Base-by-base conservation (phyloP, 2,888 invertebrate species). In the Morpho helenor region DNA sequence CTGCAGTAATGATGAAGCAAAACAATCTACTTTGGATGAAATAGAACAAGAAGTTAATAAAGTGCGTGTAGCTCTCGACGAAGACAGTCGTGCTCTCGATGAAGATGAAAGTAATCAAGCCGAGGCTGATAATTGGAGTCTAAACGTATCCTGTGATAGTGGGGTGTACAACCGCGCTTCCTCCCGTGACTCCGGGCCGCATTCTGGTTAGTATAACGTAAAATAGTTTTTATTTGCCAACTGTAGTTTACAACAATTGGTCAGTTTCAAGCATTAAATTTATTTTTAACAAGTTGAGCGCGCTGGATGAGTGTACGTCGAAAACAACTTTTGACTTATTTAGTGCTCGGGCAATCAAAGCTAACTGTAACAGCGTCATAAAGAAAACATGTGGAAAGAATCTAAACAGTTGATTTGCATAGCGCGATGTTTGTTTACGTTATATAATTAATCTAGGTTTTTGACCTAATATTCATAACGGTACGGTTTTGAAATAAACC, bases 131-230 rank as follows among this genome's bases (percentile, higher is more conserved):
- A 88, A 85, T 71, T 91, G 91, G 91, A 89, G 91, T 63, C 74
- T 91, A 66, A 91, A 91, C 75, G 89, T 91, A 65, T 92, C 92
- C 60, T 91, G 91, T 63, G 92, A 93, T 71, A 92, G 92, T 73
- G 92, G 92, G 60, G 91, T 92, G 65, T 92, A 93, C 75, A 93
- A 93, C 71, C 92, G 93, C 31, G 93, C 91, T 39, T 91, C 91
- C 23, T 91, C 91, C 56, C 82, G 91, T 63, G 91, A 91, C 68
- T 91, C 91, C 55, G 91, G 91, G 60, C 91, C 91, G 31, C 90
- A 91, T 73, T 91, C 91, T 64, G 90, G 91, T 91, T 62, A 84
- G 85, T 79, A 70, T 63, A 62, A 59, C 59, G 60, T 64, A 52
- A 52, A 63, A 68, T 62, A 57, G 45, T 62, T 60, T 63, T 69